Percentiles rank a stretch among this genome's conserved stretches.
Evolutionary conservation across 2,888 invertebrate genomes (phyloP).

Genomic region (Dryococelus australis): DNA sequence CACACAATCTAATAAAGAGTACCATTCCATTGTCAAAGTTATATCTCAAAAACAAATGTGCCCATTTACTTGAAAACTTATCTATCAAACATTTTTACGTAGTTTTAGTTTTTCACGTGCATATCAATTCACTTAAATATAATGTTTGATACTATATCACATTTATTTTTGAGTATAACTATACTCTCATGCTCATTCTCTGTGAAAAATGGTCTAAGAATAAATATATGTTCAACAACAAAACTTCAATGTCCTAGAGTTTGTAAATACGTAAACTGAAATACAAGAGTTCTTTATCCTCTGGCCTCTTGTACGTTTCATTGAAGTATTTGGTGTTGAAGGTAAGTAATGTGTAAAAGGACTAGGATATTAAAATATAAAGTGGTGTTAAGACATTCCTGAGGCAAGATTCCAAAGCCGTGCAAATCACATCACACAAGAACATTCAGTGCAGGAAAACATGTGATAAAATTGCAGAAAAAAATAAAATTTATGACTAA

Average conservation of each 20-base stretch:
- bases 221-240: not conserved
- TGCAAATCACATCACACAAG: not conserved
- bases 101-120: not conserved
- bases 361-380: not conserved
- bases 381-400: not conserved
- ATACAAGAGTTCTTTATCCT: not conserved
- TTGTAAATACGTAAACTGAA: not conserved
- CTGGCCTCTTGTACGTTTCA: not conserved
- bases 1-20: not conserved
- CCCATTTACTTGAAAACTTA: not conserved
- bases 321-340: not conserved
- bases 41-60: not conserved
- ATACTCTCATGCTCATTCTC: not conserved
- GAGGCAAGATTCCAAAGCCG: not conserved
- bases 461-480: not conserved
- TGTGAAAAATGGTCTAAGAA: not conserved
- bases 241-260: constrained; percentile 11
- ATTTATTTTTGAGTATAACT: not conserved
- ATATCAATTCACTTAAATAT: not conserved
- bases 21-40: not conserved
- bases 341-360: not conserved
- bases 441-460: constrained; percentile 1
- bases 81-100: not conserved
- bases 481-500: not conserved
- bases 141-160: not conserved